These are phyloP conservation scores for Dendrolimus houi DNA, from an alignment of 2,888 invertebrate species.

Conservation along the genomic window DNA sequence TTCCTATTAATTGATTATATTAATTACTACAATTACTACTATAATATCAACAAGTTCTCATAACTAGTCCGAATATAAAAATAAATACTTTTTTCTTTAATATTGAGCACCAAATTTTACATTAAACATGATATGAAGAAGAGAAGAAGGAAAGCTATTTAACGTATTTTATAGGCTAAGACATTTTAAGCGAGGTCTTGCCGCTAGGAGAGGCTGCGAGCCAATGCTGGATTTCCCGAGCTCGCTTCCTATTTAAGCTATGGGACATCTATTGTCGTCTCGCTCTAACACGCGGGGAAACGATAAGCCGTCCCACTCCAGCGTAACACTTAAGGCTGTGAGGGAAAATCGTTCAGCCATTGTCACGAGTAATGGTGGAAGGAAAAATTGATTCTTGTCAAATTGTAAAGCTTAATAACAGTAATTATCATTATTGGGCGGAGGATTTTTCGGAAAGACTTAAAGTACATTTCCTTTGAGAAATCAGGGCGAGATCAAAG, in stretches of 20 bases:
- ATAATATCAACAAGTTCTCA: constrained; percentile 50
- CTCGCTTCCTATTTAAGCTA: constrained; percentile 40
- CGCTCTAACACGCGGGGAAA: constrained; percentile 22
- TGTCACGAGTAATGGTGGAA: constrained; percentile 64
- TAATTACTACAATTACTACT: constrained; percentile 21
- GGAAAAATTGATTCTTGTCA: constrained; percentile 58
- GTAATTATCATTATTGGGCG: constrained; percentile 56
- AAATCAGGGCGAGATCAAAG: background rate
- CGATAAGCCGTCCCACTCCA: constrained; percentile 20
- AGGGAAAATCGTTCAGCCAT: constrained; percentile 59
- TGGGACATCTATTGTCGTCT: constrained; percentile 12
- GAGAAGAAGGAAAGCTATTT: constrained; percentile 34
- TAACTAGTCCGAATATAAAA: constrained; percentile 59
- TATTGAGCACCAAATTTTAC: constrained; percentile 68
- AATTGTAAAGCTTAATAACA: constrained; percentile 61
- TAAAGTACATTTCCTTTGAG: constrained; percentile 11
- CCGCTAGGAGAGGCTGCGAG: constrained; percentile 44
- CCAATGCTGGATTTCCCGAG: constrained; percentile 40
- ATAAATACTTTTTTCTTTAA: constrained; percentile 37
- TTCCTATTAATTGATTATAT: constrained; percentile 24
- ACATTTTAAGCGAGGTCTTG: constrained; percentile 44
- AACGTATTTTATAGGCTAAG: constrained; percentile 30
- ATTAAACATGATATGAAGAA: constrained; percentile 67
- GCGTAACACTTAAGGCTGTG: constrained; percentile 49
- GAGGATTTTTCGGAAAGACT: constrained; percentile 10